Evolutionary conservation across 2,113 vertebrate species (phyloP).

Genomic region (Apteryx mantelli): DNA sequence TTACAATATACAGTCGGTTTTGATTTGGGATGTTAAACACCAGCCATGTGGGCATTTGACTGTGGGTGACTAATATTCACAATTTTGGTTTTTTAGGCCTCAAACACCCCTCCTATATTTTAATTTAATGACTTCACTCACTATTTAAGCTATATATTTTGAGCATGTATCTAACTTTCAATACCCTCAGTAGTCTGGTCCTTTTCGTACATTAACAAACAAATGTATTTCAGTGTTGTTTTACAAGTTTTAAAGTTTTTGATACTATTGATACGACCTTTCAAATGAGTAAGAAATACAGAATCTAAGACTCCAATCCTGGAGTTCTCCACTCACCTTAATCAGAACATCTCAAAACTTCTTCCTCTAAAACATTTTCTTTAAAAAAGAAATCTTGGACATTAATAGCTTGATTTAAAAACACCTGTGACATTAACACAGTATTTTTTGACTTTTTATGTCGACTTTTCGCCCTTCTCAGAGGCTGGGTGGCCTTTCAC

Average conservation of each 20-base stretch:
- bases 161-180: not conserved
- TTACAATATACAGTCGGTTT: not conserved
- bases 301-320: not conserved
- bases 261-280: not conserved
- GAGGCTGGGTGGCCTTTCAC: not conserved
- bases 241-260: not conserved
- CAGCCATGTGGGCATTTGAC: not conserved
- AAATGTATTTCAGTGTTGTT: not conserved
- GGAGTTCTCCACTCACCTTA: constrained; percentile 26
- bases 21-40: not conserved
- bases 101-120: not conserved
- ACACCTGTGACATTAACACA: not conserved
- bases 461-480: not conserved
- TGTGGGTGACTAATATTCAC: not conserved
- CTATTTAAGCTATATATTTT: not conserved
- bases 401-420: not conserved
- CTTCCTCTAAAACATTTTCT: not conserved
- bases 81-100: not conserved
- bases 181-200: not conserved
- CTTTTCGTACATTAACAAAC: not conserved
- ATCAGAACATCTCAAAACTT: not conserved
- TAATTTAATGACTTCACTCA: not conserved
- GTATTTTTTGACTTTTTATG: not conserved
- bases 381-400: not conserved
- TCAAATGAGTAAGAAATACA: not conserved